Evolutionary conservation across 2,797 vertebrate genomes (phyloP).

Genomic region (Gallirallus australis): DNA sequence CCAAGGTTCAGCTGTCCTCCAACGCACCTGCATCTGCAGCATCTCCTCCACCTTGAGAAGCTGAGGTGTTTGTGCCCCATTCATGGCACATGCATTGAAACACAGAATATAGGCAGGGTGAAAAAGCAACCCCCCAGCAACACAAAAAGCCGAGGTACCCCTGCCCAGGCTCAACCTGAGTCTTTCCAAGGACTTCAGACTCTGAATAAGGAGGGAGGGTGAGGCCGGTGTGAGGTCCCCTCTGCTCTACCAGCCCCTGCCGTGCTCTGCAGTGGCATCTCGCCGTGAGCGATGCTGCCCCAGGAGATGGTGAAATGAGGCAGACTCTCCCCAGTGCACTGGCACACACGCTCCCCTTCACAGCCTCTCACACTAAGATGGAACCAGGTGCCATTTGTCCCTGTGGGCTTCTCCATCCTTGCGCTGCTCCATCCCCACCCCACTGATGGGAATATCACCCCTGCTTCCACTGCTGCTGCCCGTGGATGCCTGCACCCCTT

Average conservation of each 20-base stretch:
- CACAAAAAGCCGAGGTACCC: rapidly evolving
- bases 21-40: background rate
- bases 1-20: background rate
- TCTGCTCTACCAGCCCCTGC: background rate
- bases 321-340: background rate
- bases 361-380: background rate
- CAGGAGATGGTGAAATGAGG: background rate
- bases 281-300: background rate
- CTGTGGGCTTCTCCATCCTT: background rate
- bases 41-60: background rate
- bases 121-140: background rate
- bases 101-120: background rate
- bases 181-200: background rate
- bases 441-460: background rate
- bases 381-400: rapidly evolving
- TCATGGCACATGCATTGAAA: rapidly evolving
- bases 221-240: rapidly evolving
- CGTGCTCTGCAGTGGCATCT: background rate
- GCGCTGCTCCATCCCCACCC: background rate
- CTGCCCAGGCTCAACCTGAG: background rate
- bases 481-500: background rate
- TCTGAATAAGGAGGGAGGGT: background rate
- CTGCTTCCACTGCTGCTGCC: background rate
- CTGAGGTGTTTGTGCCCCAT: background rate
- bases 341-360: background rate